phyloP scores from a whole-genome alignment of 2,797 vertebrate genomes.

The Streptopelia turtur region DNA sequence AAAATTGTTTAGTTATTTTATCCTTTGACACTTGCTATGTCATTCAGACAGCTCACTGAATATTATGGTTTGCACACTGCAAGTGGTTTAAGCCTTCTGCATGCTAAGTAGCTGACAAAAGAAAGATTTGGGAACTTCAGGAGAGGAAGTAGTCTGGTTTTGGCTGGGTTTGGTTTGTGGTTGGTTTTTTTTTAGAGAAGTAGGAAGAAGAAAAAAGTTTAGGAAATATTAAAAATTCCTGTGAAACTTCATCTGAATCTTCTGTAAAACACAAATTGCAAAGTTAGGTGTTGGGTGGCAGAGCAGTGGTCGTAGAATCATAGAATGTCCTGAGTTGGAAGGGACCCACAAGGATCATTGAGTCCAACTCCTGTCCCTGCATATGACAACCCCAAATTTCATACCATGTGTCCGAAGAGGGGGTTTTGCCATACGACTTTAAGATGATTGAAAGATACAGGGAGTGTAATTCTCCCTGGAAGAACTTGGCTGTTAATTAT shows the following conservation, averaged over 20 bases:
- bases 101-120: background rate
- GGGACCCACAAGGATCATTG: too few relatives aligned
- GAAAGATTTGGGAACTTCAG: background rate
- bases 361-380: too few relatives aligned
- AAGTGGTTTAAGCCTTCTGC: background rate
- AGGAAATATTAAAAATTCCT: background rate
- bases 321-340: too few relatives aligned
- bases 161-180: background rate
- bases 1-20: background rate
- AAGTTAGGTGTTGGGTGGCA: background rate
- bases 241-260: background rate
- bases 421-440: background rate
- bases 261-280: background rate
- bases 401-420: background rate
- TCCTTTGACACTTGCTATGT: background rate
- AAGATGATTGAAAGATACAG: background rate
- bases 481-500: background rate
- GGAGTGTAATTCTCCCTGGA: background rate
- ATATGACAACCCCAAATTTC: too few relatives aligned
- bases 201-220: background rate
- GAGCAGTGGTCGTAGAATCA: background rate
- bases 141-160: background rate
- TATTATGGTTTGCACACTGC: background rate
- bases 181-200: background rate
- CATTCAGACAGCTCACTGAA: background rate